Evolutionary conservation across 2,113 vertebrate species (phyloP), one percentile per base, ranked within the genome.

Genomic region (Mesocricetus auratus): DNA sequence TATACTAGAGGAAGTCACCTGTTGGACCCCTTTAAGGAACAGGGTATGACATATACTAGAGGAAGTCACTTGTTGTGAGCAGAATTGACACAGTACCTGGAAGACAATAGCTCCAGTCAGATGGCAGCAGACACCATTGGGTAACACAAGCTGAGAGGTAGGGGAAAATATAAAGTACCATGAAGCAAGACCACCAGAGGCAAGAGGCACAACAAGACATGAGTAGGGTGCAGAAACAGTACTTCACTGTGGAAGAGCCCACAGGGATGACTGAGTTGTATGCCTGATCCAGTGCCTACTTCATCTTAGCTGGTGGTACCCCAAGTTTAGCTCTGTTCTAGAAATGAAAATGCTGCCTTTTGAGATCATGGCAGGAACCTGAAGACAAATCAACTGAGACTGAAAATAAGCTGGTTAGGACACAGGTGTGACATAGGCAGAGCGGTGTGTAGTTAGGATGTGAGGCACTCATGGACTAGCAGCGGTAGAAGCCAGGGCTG

Each of bases 331-430:
- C 77, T 94, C 81, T 74, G 36, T 92, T 90, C 64, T 94, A 94
- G 26, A 93, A 95, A 97, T 95, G 66, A 88, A 93, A 92, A 78
- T 60, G 89, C 90, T 85, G 60, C 64, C n/a, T 95, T 82, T 88
- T 33, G 29, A 50, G 91, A 83, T 79, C 39, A 33, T 83, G 73
- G 69, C 92, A 93, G 69, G 92, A 97, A 97, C 95, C 94, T 64
- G 53, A 94, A 94, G 85, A n/a, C 42, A 93, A 31, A 62, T 96
- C 81, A 85, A 36, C 85, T 86, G 74, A 42, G 64, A 31, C 81
- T 87, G 88, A 94, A 94, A 94, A 71, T 75, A 89, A 95, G 79
- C 62, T 45, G 39, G 95, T 93, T 56, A 81, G 93, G 88, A 77
- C 58, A 58, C n/a, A 75, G 24, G 53, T 13, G 78, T 45, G 91